A percentile compares a stretch with the other conserved stretches of the same genome.
These are phyloP conservation scores for Nothura maculosa DNA, from an alignment of 2,797 vertebrate species.

Conservation along the genomic window DNA sequence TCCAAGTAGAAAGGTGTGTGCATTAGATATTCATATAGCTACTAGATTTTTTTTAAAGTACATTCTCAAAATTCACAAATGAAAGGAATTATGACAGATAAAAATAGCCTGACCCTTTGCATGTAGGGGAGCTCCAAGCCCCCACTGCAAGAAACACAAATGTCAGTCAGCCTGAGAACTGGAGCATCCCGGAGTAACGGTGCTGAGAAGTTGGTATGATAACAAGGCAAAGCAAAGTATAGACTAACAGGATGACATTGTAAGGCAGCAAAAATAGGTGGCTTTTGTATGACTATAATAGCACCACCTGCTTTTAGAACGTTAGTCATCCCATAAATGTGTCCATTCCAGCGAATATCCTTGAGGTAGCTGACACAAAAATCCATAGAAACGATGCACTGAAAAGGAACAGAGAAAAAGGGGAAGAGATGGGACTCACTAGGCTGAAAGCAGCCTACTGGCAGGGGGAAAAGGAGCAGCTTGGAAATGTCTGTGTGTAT, in stretches of 20 bases:
- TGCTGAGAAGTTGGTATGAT: constrained; percentile 44
- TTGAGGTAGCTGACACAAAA: constrained; percentile 73
- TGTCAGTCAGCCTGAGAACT: constrained; percentile 30
- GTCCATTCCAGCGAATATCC: constrained; percentile 67
- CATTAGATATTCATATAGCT: background rate
- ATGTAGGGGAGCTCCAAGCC: background rate
- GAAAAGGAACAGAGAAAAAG: constrained; percentile 44
- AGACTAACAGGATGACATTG: constrained; percentile 64
- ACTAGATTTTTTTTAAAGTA: background rate
- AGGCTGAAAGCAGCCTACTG: constrained; percentile 49
- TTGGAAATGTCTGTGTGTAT: background rate
- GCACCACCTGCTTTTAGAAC: constrained; percentile 68
- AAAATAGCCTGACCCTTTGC: background rate
- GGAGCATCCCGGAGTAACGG: constrained; percentile 20
- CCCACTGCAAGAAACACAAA: constrained; percentile 23
- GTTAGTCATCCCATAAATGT: constrained; percentile 64
- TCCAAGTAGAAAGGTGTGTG: background rate
- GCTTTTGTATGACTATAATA: constrained; percentile 73
- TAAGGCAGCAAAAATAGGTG: constrained; percentile 65
- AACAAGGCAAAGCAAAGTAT: constrained; percentile 54
- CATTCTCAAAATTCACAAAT: background rate
- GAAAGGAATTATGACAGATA: background rate
- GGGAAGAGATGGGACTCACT: background rate
- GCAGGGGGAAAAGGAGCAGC: background rate
- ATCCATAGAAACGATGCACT: constrained; percentile 63